These are phyloP conservation scores for Coptodon bakossiorum DNA, from an alignment of 2,113 vertebrate genomes.

Conservation along the genomic window DNA sequence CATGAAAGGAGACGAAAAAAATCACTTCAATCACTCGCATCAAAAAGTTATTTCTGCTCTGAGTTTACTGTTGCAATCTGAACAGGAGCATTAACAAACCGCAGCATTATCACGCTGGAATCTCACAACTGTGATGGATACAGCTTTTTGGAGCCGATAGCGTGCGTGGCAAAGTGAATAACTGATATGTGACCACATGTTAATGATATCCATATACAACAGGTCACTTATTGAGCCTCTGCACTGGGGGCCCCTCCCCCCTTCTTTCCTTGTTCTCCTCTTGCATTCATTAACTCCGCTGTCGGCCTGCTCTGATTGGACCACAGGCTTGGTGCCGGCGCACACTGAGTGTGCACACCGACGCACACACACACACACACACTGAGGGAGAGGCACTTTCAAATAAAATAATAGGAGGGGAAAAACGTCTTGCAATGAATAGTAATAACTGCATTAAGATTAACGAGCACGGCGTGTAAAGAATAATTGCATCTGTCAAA, in stretches of 20 bases:
- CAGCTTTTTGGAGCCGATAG: constrained; percentile 9
- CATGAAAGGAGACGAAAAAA: constrained; percentile 32
- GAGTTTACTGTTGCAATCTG: constrained; percentile 31
- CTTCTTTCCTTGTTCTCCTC: neutral
- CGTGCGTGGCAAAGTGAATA: neutral
- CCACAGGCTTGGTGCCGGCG: neutral
- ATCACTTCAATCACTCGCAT: constrained; percentile 44
- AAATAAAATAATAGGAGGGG: constrained; percentile 51
- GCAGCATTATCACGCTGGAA: neutral
- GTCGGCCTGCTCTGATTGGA: constrained; percentile 47
- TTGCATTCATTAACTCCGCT: constrained; percentile 49
- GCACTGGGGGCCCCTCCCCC: neutral
- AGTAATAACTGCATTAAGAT: constrained; percentile 75
- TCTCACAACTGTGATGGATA: neutral
- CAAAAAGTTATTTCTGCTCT: constrained; percentile 44
- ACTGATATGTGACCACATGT: constrained; percentile 51
- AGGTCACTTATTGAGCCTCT: constrained; percentile 50
- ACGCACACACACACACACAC: neutral
- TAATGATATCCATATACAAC: constrained; percentile 52
- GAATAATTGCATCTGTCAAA: constrained; percentile 74
- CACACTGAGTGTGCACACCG: neutral
- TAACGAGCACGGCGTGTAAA: constrained; percentile 70
- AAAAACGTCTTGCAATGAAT: constrained; percentile 61
- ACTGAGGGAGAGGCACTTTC: constrained; percentile 13
- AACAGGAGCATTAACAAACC: constrained; percentile 8